These are phyloP conservation scores for Notiomystis cincta DNA, from an alignment of 2,113 vertebrate genomes.

Conservation along the genomic window DNA sequence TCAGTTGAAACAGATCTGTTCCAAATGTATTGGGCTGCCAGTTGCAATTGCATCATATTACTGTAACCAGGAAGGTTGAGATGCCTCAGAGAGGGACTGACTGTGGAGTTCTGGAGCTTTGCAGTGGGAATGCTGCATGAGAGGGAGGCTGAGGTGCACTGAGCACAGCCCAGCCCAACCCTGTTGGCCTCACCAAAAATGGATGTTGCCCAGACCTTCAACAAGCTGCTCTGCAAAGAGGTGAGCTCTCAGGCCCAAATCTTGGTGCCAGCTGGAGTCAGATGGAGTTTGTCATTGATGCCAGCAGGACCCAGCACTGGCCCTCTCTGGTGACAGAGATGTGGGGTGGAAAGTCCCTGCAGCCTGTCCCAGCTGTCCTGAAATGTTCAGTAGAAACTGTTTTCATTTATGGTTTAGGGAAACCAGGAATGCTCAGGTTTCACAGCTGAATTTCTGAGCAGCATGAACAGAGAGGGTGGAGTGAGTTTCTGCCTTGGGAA, in stretches of 20 bases:
- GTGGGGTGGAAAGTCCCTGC: not conserved
- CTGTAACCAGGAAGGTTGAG: not conserved
- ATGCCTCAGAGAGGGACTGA: not conserved
- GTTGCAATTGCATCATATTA: not conserved
- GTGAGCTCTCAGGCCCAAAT: not conserved
- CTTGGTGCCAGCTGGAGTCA: not conserved
- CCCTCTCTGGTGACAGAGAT: not conserved
- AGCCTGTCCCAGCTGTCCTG: not conserved
- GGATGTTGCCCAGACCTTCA: not conserved
- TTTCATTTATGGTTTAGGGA: not conserved
- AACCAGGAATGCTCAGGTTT: not conserved
- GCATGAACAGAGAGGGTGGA: not conserved
- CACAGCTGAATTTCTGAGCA: not conserved
- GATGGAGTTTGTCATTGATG: not conserved
- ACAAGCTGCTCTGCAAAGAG: not conserved
- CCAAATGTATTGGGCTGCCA: not conserved
- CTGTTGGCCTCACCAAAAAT: not conserved
- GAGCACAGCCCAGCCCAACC: not conserved
- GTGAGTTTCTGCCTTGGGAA: not conserved
- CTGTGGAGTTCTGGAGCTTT: not conserved
- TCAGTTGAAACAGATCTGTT: not conserved
- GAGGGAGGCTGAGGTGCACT: not conserved
- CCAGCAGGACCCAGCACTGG: not conserved
- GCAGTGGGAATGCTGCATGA: accelerated
- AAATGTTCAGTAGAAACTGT: not conserved